A percentile compares a stretch with the other conserved stretches of the same genome.
These are phyloP conservation scores for Euleptes europaea DNA, from an alignment of 2,113 vertebrate genomes.

Conservation along the genomic window DNA sequence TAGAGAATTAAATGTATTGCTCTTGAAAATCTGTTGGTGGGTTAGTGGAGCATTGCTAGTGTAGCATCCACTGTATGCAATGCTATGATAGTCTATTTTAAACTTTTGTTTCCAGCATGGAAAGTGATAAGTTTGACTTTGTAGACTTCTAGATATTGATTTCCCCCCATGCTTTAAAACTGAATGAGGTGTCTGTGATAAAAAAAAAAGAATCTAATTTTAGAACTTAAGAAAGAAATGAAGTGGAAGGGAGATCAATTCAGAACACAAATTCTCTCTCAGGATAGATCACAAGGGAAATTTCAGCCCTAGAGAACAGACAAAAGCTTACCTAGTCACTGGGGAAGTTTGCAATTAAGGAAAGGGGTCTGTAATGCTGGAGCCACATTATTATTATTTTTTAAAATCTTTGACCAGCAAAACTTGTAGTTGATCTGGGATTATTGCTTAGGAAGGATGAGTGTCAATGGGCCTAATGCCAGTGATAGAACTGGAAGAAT, in stretches of 20 bases:
- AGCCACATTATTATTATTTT: not conserved
- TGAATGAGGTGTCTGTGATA: not conserved
- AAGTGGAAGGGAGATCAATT: constrained; percentile 15
- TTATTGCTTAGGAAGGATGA: not conserved
- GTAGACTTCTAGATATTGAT: constrained; percentile 19
- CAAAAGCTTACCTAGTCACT: not conserved
- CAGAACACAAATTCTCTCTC: constrained; percentile 1
- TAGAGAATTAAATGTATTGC: not conserved
- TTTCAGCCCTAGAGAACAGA: not conserved
- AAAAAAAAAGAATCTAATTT: constrained; percentile 29
- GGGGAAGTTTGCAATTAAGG: not conserved
- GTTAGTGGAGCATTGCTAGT: too few relatives aligned
- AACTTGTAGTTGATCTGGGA: not conserved
- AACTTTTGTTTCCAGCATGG: constrained; percentile 29
- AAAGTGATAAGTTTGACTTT: constrained; percentile 21
- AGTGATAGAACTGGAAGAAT: not conserved
- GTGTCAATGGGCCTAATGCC: not conserved
- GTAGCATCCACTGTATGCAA: constrained; percentile 6
- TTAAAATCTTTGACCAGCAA: not conserved
- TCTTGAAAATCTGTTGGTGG: not conserved
- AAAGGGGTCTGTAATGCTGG: not conserved
- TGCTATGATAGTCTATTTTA: not conserved
- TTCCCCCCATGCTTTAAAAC: not conserved
- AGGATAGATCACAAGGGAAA: not conserved
- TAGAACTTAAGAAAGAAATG: not conserved